Evolutionary conservation across 2,113 vertebrate genomes (phyloP).

Genomic region (Mesocricetus auratus): DNA sequence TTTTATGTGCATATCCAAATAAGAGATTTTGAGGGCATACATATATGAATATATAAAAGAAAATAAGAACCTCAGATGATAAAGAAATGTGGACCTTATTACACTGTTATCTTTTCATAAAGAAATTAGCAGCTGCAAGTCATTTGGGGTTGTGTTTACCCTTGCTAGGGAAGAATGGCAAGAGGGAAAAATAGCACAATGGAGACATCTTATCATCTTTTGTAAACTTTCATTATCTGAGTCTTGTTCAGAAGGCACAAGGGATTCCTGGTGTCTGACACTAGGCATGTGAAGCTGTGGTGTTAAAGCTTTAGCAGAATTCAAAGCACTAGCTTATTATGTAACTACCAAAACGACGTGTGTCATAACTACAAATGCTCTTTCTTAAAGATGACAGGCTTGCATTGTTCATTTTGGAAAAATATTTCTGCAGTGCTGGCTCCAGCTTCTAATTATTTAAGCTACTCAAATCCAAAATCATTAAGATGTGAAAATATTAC

Average conservation of each 20-base stretch:
- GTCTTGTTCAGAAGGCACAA: conserved; percentile 5
- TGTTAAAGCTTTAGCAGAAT: conserved; percentile 65
- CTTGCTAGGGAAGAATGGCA: background rate
- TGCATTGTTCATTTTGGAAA: conserved; percentile 69
- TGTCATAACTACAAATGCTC: background rate
- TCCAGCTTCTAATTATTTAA: conserved; percentile 70
- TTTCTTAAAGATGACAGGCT: conserved; percentile 62
- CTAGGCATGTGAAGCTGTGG: conserved; percentile 15
- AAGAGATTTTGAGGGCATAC: background rate
- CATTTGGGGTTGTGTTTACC: background rate
- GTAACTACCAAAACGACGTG: conserved; percentile 37
- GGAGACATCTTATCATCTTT: background rate
- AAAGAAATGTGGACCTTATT: conserved; percentile 41
- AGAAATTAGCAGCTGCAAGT: background rate
- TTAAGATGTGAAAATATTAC: conserved; percentile 72
- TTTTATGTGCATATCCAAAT: conserved; percentile 22
- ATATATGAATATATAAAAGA: conserved; percentile 24
- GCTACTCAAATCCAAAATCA: conserved; percentile 54
- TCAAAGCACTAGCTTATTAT: conserved; percentile 36
- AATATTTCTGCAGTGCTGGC: conserved; percentile 59
- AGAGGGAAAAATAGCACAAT: background rate
- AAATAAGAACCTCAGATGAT: background rate
- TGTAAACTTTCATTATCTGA: background rate
- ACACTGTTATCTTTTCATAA: background rate
- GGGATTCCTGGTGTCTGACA: background rate